Percentiles rank a stretch among this genome's conserved stretches.
These are phyloP conservation scores for Augochlora pura DNA, from an alignment of 1,140 invertebrate species.

Conservation along the genomic window DNA sequence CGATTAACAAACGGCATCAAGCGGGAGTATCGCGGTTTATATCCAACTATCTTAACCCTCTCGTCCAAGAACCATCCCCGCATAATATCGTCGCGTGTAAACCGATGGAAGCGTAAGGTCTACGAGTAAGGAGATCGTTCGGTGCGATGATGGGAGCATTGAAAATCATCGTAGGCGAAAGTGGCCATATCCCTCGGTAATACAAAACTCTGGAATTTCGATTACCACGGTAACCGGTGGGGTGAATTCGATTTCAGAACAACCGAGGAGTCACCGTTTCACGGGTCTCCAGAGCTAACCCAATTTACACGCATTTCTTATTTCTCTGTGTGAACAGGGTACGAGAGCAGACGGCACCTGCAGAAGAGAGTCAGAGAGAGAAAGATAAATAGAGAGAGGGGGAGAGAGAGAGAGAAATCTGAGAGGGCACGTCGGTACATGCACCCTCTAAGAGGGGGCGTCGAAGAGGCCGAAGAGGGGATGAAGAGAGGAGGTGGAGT, in stretches of 20 bases:
- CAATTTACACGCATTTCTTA: constrained; percentile 56
- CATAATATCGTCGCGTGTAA: neutral
- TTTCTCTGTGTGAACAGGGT: constrained; percentile 24
- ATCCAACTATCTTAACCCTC: too few species aligned
- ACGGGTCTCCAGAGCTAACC: constrained; percentile 10
- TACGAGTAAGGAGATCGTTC: neutral
- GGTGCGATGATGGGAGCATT: neutral
- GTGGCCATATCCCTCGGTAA: neutral
- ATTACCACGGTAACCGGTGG: constrained; percentile 17
- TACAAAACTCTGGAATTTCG: constrained; percentile 27
- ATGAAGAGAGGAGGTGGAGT: neutral
- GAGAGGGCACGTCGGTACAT: constrained; percentile 11
- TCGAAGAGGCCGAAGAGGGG: constrained; percentile 14
- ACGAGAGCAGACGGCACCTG: constrained; percentile 14
- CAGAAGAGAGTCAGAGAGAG: too few species aligned
- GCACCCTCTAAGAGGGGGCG: constrained; percentile 14
- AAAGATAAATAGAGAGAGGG: too few species aligned
- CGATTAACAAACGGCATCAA: too few species aligned
- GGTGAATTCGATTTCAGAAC: constrained; percentile 40
- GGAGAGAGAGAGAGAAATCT: too few species aligned
- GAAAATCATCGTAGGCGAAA: constrained; percentile 11
- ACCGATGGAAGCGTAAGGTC: neutral
- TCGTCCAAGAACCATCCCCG: neutral
- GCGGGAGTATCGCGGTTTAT: too few species aligned
- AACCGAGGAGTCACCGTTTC: constrained; percentile 29